phyloP scores from a whole-genome alignment of 2,113 vertebrate species.

The Piliocolobus tephrosceles region DNA sequence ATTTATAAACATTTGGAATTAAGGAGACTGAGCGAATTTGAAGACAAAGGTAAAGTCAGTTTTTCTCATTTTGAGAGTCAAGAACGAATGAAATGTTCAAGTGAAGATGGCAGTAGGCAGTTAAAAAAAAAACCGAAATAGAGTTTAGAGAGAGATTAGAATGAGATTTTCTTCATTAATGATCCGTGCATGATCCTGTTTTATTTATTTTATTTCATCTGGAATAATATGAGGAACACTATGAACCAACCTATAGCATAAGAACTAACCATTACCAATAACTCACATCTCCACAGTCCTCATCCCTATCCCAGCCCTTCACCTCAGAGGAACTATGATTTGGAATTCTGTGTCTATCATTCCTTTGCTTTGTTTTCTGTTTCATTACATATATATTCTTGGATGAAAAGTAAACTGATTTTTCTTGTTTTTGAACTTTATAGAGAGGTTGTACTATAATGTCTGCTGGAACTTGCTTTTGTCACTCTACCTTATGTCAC shows the following conservation, averaged over 20 bases:
- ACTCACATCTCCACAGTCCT: neutral
- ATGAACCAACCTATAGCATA: neutral
- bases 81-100: constrained; percentile 15
- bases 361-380: constrained; percentile 1
- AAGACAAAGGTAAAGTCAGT: neutral
- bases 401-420: neutral
- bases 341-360: neutral
- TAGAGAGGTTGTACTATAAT: neutral
- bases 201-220: neutral
- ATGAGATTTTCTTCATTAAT: neutral
- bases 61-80: constrained; percentile 22
- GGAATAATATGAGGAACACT: neutral
- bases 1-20: neutral
- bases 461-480: neutral
- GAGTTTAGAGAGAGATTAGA: neutral
- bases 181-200: neutral
- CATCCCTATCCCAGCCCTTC: neutral
- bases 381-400: neutral
- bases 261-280: neutral
- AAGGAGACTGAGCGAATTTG: neutral
- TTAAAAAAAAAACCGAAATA: neutral
- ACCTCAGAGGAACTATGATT: neutral
- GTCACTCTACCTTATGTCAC: neutral
- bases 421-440: constrained; percentile 24
- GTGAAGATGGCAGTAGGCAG: neutral